Conservation (phyloP, 2,888 invertebrate species). For the Machimus atricapillus region DNA sequence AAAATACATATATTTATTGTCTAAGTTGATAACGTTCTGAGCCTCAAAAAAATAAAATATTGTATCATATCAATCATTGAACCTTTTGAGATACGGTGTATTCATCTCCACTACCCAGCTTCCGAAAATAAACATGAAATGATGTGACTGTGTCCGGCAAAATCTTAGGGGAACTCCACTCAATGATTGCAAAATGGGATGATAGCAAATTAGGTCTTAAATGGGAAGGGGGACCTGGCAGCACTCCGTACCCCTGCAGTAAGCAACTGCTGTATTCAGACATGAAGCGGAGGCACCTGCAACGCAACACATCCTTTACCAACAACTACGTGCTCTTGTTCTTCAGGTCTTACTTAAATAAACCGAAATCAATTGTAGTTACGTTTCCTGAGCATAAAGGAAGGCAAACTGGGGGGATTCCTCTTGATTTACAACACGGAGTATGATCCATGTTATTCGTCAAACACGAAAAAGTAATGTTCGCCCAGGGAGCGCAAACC, state of each 20-base stretch:
- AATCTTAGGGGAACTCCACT: conserved; percentile 77
- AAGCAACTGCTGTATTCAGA: conserved; percentile 81
- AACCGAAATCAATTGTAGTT: conserved; percentile 78
- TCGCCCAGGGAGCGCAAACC: conserved; percentile 89
- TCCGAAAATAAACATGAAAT: conserved; percentile 70
- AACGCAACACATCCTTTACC: neutral
- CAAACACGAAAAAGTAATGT: conserved; percentile 79
- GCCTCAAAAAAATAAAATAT: neutral
- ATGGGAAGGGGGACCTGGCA: conserved; percentile 75
- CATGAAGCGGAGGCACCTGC: conserved; percentile 81
- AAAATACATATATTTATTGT: neutral
- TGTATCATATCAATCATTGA: conserved; percentile 50
- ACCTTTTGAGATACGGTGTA: conserved; percentile 66
- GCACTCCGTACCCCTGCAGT: conserved; percentile 83
- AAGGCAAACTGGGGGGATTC: conserved; percentile 77
- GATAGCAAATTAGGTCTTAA: conserved; percentile 77
- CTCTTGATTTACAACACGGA: conserved; percentile 77
- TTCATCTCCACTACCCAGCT: conserved; percentile 66
- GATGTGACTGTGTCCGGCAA: conserved; percentile 75
- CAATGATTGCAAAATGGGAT: conserved; percentile 77
- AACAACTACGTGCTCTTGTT: neutral
- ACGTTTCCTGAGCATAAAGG: conserved; percentile 82
- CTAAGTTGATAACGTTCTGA: neutral
- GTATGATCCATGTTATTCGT: conserved; percentile 83
- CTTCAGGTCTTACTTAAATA: conserved; percentile 75